Percentiles rank a stretch among this genome's conserved stretches.
Conservation (phyloP, 2,888 invertebrate species). For the Caenorhabditis macrosperma region DNA sequence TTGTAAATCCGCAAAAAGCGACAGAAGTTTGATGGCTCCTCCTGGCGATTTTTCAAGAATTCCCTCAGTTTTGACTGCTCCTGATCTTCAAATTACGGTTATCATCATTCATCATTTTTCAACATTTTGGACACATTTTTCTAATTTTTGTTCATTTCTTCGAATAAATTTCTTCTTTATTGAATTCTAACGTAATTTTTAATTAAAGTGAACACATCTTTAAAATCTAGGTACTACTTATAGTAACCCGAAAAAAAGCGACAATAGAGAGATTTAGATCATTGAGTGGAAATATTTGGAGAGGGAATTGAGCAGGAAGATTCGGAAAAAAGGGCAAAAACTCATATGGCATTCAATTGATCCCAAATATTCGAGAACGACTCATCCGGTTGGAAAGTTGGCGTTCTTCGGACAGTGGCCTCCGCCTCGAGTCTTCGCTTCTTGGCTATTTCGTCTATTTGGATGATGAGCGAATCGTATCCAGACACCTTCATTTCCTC, state of each 20-base stretch:
- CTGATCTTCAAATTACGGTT: constrained; percentile 1
- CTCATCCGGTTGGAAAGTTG: neutral
- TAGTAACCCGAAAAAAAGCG: too few species aligned
- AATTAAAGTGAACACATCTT: too few species aligned
- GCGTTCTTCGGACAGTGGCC: too few species aligned
- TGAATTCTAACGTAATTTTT: too few species aligned
- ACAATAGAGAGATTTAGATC: too few species aligned
- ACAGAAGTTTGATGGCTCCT: constrained; percentile 57
- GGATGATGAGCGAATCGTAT: neutral
- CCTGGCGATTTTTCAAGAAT: too few species aligned
- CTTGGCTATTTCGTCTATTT: neutral
- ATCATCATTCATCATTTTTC: neutral
- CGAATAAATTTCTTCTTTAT: too few species aligned
- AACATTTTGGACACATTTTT: neutral
- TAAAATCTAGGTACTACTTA: too few species aligned
- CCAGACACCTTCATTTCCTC: neutral
- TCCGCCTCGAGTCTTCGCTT: neutral
- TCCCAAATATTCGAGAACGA: neutral
- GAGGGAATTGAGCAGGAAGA: too few species aligned
- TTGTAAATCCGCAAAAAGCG: constrained; percentile 43
- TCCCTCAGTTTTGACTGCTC: neutral
- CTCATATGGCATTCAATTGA: neutral
- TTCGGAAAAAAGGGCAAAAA: neutral
- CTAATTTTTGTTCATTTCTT: too few species aligned
- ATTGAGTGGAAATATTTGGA: too few species aligned